Evolutionary conservation across 23 tunicate species (phyloP), one percentile per base, ranked within the genome.

Genomic region (Aplidium turbinatum): DNA sequence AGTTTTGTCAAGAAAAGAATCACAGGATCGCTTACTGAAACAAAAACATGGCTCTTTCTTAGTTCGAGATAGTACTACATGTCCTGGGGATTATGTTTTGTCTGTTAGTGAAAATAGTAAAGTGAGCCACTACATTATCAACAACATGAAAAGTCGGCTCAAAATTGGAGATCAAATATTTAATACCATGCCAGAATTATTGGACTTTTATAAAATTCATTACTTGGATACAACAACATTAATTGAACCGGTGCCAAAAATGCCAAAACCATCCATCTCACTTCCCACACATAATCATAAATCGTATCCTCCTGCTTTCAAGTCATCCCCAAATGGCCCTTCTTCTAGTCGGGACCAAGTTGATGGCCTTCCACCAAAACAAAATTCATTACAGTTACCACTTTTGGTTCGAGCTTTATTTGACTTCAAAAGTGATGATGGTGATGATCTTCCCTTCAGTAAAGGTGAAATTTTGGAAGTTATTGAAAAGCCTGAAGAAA

Each of bases 91-190:
- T 68, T 89, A 66, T 82, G 99, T 95, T 18, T 52, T 95, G 38
- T 95, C 99, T 48, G 99, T 95, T 6, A 88, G 96, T 69, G 96
- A 95, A 75, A 95, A 95, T 35, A 85, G 96, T 69, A 83, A 85
- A 78, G 99, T 95, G 20, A 84, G 91, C 50, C 99, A 95, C 42
- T 95, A 95, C 61, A 95, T 88, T 20, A 88, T 95, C 36, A 95
- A 88, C 50, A 76, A 80, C 9, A 25, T 70, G 74, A 45, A 70
- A 34, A 76, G 62, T 36, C 75, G 34, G 23, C 68, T 88, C 3
- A 88, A 83, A 75, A 95, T 95, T 51, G 99, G 99, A 0, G 99
- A 95, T 38, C 92, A 83, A 70, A 67, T 26, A 9, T 95, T 95
- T 70, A 52, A 48, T 13, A 72, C 87, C 16, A 63, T 95, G 78